Percentiles rank a stretch among this genome's conserved stretches.
These are phyloP conservation scores for Urosaurus nigricauda DNA, from an alignment of 2,797 vertebrate species.

Conservation along the genomic window DNA sequence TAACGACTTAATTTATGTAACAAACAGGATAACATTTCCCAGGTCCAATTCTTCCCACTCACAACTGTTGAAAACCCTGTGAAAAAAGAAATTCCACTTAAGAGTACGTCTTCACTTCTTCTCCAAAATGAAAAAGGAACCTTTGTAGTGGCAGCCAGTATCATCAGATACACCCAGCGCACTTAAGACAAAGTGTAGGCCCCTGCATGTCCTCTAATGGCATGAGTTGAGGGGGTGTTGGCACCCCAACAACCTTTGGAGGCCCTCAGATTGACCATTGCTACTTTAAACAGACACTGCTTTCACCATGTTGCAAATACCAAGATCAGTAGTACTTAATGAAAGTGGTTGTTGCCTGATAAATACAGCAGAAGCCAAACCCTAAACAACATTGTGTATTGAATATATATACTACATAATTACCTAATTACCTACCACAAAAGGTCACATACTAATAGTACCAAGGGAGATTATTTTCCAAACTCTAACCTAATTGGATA, in stretches of 20 bases:
- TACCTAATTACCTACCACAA: not conserved
- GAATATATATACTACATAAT: not conserved
- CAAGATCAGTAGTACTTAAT: not conserved
- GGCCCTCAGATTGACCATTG: not conserved
- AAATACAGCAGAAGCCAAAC: not conserved
- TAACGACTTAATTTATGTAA: not conserved
- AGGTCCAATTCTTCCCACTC: not conserved
- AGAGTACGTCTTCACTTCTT: not conserved
- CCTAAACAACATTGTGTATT: not conserved
- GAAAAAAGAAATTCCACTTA: not conserved
- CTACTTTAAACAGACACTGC: not conserved
- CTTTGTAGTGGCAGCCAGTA: not conserved
- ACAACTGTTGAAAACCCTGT: not conserved
- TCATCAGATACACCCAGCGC: not conserved
- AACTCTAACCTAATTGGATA: not conserved
- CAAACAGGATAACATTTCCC: not conserved
- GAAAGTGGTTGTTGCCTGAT: not conserved
- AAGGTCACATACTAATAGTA: not conserved
- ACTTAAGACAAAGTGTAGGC: not conserved
- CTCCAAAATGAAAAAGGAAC: not conserved
- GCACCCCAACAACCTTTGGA: not conserved
- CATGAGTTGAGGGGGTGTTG: not conserved
- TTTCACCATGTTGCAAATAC: not conserved
- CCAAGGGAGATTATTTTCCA: not conserved
- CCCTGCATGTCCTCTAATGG: not conserved